Conservation (phyloP, 2,113 vertebrate genomes). For the Oryzias javanicus region DNA sequence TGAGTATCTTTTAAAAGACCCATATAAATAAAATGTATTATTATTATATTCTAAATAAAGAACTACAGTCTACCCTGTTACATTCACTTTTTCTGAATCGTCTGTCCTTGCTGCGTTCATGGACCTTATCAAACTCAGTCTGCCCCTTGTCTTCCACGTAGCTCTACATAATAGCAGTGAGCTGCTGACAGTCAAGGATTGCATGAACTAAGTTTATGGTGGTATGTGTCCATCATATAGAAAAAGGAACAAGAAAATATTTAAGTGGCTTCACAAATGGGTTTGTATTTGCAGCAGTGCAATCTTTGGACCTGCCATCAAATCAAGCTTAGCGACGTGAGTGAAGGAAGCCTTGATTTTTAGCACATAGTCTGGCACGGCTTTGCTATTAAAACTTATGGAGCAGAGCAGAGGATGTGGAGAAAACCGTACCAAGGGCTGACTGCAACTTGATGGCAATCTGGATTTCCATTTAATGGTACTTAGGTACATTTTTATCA, state of each 20-base stretch:
- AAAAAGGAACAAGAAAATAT: conserved; percentile 1
- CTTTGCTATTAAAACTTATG: conserved; percentile 69
- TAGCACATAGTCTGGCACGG: conserved; percentile 59
- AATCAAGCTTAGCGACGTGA: conserved; percentile 64
- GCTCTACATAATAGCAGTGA: conserved; percentile 27
- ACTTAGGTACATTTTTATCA: conserved; percentile 7
- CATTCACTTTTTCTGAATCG: too few species aligned
- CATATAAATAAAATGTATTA: too few species aligned
- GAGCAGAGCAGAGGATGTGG: conserved; percentile 37
- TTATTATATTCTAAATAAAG: too few species aligned
- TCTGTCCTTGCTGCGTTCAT: conserved; percentile 11
- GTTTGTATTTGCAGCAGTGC: conserved; percentile 19
- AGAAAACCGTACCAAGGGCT: conserved; percentile 38
- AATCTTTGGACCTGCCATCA: conserved; percentile 43
- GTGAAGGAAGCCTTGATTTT: conserved; percentile 62
- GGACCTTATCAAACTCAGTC: not conserved
- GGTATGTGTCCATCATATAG: conserved; percentile 7
- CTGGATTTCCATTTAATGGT: conserved; percentile 10
- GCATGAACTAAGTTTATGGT: not conserved
- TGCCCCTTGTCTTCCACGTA: not conserved
- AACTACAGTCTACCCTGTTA: too few species aligned
- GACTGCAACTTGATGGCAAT: conserved; percentile 15
- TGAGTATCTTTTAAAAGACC: too few species aligned
- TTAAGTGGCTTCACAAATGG: conserved; percentile 2
- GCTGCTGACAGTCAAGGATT: conserved; percentile 16